Conservation (phyloP, 2,113 vertebrate genomes). For the Oreochromis niloticus region DNA sequence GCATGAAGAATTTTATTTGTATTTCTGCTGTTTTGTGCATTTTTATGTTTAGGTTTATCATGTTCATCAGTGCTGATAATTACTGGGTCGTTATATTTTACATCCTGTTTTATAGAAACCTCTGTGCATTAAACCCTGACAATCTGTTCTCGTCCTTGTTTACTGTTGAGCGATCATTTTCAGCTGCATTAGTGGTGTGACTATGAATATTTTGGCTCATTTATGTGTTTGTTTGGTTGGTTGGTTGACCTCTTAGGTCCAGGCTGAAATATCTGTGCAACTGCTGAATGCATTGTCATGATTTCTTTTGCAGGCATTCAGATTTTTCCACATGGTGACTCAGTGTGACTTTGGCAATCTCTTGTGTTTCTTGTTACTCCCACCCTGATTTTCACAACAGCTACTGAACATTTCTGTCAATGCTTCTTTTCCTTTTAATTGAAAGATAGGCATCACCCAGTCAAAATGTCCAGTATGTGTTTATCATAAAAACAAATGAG, state of each 20-base stretch:
- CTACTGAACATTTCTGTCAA: background rate
- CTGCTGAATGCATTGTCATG: background rate
- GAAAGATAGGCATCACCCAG: background rate
- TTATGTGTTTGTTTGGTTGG: background rate
- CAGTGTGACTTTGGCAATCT: background rate
- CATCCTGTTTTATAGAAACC: background rate
- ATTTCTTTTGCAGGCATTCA: background rate
- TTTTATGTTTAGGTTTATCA: background rate
- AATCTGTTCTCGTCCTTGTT: background rate
- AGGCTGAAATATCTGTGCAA: background rate
- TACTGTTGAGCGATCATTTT: background rate
- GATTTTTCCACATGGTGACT: background rate
- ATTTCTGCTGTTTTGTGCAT: background rate
- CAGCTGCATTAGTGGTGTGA: background rate
- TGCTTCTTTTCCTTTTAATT: background rate
- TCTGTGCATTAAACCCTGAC: background rate
- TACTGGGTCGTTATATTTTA: background rate
- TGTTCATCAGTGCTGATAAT: background rate
- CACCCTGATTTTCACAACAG: background rate
- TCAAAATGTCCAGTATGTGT: background rate
- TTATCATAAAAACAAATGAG: background rate
- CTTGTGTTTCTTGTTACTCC: background rate
- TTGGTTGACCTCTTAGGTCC: background rate
- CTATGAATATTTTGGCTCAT: background rate
- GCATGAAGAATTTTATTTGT: background rate